Evolutionary conservation across 2,888 invertebrate species (phyloP).

Genomic region (Drosophila seclusa): DNA sequence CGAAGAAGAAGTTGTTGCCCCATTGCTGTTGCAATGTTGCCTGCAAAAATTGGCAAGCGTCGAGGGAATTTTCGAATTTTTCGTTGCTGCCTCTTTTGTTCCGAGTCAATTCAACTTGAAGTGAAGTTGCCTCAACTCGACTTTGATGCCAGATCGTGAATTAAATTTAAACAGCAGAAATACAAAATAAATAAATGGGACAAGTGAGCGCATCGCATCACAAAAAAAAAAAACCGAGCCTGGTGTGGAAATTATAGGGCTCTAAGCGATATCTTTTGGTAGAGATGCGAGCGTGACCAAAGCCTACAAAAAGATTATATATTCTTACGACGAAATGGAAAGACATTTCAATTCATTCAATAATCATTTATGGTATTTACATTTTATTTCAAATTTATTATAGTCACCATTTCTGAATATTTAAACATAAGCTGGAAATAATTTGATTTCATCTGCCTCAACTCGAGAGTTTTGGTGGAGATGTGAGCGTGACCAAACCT

Average conservation of each 20-base stretch:
- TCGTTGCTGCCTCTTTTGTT: slow-evolving; percentile 31
- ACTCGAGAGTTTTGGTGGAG: slow-evolving; percentile 12
- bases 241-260: slow-evolving; percentile 64
- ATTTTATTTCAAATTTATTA: not conserved
- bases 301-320: not conserved
- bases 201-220: slow-evolving; percentile 66
- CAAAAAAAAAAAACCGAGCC: slow-evolving; percentile 11
- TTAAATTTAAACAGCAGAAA: slow-evolving; percentile 78
- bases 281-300: slow-evolving; percentile 26
- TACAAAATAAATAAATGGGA: slow-evolving; percentile 81
- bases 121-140: slow-evolving; percentile 17
- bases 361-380: not conserved
- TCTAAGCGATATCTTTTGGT: slow-evolving; percentile 23
- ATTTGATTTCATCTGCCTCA: not conserved
- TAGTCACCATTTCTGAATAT: not conserved
- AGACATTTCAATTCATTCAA: not conserved
- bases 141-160: slow-evolving; percentile 71
- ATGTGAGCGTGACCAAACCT: slow-evolving; percentile 16
- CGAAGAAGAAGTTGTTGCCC: slow-evolving; percentile 6
- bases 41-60: slow-evolving; percentile 51
- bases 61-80: slow-evolving; percentile 58
- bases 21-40: not conserved
- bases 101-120: slow-evolving; percentile 23
- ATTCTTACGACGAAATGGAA: not conserved
- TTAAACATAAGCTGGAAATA: not conserved